phyloP scores from a whole-genome alignment of 2,888 invertebrate species.

The Herminia tarsipennalis region DNA sequence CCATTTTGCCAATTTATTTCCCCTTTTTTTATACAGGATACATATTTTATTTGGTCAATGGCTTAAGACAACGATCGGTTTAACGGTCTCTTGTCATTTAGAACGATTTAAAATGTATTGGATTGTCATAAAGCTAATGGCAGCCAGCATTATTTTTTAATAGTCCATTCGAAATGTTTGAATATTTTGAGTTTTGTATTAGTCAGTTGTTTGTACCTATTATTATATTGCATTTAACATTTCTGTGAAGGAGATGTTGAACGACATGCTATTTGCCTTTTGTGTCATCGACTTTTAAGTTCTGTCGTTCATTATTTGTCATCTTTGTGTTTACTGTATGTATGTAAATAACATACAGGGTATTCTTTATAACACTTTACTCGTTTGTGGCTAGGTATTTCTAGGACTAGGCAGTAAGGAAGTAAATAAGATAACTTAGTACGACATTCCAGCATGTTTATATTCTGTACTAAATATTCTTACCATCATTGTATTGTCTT shows the following conservation, averaged over 20 bases:
- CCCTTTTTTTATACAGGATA: slow-evolving; percentile 73
- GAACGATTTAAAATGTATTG: slow-evolving; percentile 19
- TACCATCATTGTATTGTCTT: too few relatives aligned
- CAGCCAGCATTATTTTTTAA: slow-evolving; percentile 14
- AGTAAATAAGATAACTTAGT: too few relatives aligned
- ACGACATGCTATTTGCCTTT: slow-evolving; percentile 24
- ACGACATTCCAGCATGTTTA: too few relatives aligned
- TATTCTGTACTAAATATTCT: too few relatives aligned
- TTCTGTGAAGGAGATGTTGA: slow-evolving; percentile 21
- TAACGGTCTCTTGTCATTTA: slow-evolving; percentile 24
- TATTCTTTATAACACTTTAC: slow-evolving; percentile 7
- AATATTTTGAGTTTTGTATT: slow-evolving; percentile 13
- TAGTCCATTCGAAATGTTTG: slow-evolving; percentile 6
- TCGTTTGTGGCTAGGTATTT: slow-evolving; percentile 7
- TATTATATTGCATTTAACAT: slow-evolving; percentile 20
- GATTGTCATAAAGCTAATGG: slow-evolving; percentile 10
- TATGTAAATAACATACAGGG: slow-evolving; percentile 25
- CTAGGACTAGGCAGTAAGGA: neutral
- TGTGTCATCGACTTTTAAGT: slow-evolving; percentile 27
- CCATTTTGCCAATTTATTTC: slow-evolving; percentile 73
- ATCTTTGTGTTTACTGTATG: slow-evolving; percentile 3
- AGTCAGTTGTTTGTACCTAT: slow-evolving; percentile 17
- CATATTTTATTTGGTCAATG: slow-evolving; percentile 58
- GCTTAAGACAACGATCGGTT: slow-evolving; percentile 42
- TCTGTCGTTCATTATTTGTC: slow-evolving; percentile 17